phyloP scores from a whole-genome alignment of 2,888 invertebrate species.

The Sipha maydis region DNA sequence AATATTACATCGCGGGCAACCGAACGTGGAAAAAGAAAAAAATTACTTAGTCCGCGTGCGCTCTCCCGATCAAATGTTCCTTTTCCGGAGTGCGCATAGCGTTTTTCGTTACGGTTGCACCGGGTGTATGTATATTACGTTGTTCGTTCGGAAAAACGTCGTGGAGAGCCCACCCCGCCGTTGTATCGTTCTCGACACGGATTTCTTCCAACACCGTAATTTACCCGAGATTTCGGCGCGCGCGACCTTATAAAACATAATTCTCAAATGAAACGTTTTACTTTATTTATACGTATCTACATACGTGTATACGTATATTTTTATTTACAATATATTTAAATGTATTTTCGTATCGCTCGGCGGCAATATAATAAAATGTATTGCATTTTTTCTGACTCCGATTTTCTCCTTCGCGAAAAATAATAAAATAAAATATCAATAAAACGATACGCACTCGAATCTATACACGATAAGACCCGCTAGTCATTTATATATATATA shows the following conservation, averaged over 20 bases:
- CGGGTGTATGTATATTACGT: too few species aligned
- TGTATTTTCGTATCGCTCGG: slow-evolving; percentile 27
- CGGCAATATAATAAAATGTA: slow-evolving; percentile 10
- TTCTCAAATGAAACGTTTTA: slow-evolving; percentile 24
- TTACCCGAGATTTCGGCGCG: slow-evolving; percentile 7
- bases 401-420: background rate
- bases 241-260: slow-evolving; percentile 28
- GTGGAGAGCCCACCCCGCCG: background rate
- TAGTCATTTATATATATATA: too few species aligned
- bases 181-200: slow-evolving; percentile 29
- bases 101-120: too few species aligned
- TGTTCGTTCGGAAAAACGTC: background rate
- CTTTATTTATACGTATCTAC: background rate
- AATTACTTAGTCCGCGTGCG: too few species aligned
- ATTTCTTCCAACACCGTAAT: slow-evolving; percentile 36
- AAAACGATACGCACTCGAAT: background rate
- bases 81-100: background rate
- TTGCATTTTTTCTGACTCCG: background rate
- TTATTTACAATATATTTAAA: background rate
- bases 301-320: too few species aligned
- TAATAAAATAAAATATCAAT: too few species aligned
- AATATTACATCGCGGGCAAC: background rate
- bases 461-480: too few species aligned
- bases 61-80: too few species aligned
- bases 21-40: too few species aligned